Evolutionary conservation across 2,113 vertebrate species (phyloP), one percentile per base, ranked within the genome.

Genomic region (Carassius auratus): DNA sequence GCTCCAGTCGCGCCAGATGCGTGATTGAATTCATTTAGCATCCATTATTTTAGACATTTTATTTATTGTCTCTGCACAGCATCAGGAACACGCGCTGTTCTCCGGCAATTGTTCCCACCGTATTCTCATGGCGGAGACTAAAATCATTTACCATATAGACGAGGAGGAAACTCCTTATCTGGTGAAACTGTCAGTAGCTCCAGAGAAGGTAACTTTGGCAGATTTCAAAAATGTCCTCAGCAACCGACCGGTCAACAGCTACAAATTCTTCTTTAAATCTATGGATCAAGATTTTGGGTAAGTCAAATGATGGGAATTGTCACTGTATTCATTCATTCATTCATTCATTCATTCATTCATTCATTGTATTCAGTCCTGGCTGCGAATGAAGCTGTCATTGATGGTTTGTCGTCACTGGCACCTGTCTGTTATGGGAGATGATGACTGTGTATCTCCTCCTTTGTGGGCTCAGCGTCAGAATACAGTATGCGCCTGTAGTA

Each of bases 261-360:
- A 98, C 95, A 99, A 99, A 95, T 99, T 99, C 94, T 99, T 98
- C 95, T 99, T 99, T 94, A 99, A 99, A 94, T 99, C 97, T 84
- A 99, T 99, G 97, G 97, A 99, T 92, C 97, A 98, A 94, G 97
- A 99, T 95, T 99, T 99, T 90, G 97, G 97, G 97, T 99, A 85
- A 96, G 97, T 93, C 88, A 84, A 21, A 68, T 48, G 21, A 57
- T 83, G 33, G 13, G 26, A 52, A 17, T 50, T 36, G 45, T 62
- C 13, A 66, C 2, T 59, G 42, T 38, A 26, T 57, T 52, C 15
- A 33, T 78, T 68, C 14, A 23, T 59, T 69, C 9, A 33, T 69
- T 68, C 33, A n/a, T 52, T 66, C 9, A 33, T 57, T 78, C 14
- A 23, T 59, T 69, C 9, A 33, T 69, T 68, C 33, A n/a, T 52